Evolutionary conservation across 2,888 invertebrate genomes (phyloP), one percentile per base, ranked within the genome.

Genomic region (Dioctria linearis): DNA sequence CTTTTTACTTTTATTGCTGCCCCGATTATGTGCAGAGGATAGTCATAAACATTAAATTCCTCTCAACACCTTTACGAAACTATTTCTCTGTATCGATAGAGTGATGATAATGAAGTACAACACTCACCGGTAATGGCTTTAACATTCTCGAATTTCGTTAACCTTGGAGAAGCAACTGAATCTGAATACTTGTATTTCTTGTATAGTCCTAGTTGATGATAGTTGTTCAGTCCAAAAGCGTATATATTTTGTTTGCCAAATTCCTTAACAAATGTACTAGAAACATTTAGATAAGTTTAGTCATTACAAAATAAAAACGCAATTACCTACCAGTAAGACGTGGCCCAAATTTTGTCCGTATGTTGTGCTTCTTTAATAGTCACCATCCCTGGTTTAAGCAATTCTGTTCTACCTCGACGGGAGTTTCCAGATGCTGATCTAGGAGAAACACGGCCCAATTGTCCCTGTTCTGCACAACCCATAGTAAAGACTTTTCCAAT

Each of bases 381-480:
- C 2, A 89, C 85, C 54, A 86, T 80, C n/a, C 86, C 86, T 2
- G 88, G 89, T 2, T 84, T 83, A 39, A 89, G 84, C 3, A 89
- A 81, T 51, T 88, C 86, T 0, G 85, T 85, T 79, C 88, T 89
- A 3, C 92, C 92, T 11, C 91, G 91, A 0, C 92, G 71, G 0
- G 89, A 90, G 81, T 91, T 91, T 3, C 92, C 87, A 2, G 90
- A 88, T 0, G 91, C 91, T 0, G 88, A 86, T 43, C 96, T 91
- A 86, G 94, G 93, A 0, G 95, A 91, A 81, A 97, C 91, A 43
- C 98, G 90, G 0, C 98, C 98, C 49, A 99, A 90, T 88, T 99
- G 98, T 0, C 98, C 98, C 86, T 98, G 97, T 87, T 98, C 98
- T 0, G 94, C 97, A 89, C 96, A 96, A 0, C 98, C 98, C 89